These are phyloP conservation scores for Orcinus orca DNA, from an alignment of 2,113 vertebrate species.

Conservation along the genomic window DNA sequence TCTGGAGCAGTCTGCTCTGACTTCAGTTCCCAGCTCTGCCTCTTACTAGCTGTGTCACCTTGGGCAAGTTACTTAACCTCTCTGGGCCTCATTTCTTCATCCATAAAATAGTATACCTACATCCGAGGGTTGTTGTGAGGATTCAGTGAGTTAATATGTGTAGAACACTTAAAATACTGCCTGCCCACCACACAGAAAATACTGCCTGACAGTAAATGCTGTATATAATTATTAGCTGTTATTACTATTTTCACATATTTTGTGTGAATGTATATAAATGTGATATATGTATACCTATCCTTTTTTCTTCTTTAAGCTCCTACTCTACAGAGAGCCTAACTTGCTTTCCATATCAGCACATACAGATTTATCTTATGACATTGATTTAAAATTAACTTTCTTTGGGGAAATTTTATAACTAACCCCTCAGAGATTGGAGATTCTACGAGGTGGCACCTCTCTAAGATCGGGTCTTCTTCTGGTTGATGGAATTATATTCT, in stretches of 20 bases:
- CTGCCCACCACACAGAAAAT: neutral
- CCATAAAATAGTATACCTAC: neutral
- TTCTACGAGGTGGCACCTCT: neutral
- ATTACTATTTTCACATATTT: slow-evolving; percentile 66
- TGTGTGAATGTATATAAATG: neutral
- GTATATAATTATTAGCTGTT: slow-evolving; percentile 60
- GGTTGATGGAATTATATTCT: neutral
- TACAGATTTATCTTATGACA: neutral
- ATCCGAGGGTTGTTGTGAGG: neutral
- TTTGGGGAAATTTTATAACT: slow-evolving; percentile 1
- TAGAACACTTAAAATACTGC: neutral
- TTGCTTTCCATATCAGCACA: neutral
- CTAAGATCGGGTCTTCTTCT: neutral
- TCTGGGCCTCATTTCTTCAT: slow-evolving; percentile 26
- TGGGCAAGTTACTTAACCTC: neutral
- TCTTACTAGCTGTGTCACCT: neutral
- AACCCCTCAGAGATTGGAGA: neutral
- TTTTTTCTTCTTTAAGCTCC: slow-evolving; percentile 15
- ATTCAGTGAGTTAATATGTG: neutral
- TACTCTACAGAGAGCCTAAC: neutral
- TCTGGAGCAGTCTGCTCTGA: neutral
- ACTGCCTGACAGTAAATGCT: slow-evolving; percentile 59
- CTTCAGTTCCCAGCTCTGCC: neutral
- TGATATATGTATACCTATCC: neutral
- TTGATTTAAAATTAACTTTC: slow-evolving; percentile 25